Evolutionary conservation across 2,797 vertebrate species (phyloP).

Genomic region (Neosalanx taihuensis): DNA sequence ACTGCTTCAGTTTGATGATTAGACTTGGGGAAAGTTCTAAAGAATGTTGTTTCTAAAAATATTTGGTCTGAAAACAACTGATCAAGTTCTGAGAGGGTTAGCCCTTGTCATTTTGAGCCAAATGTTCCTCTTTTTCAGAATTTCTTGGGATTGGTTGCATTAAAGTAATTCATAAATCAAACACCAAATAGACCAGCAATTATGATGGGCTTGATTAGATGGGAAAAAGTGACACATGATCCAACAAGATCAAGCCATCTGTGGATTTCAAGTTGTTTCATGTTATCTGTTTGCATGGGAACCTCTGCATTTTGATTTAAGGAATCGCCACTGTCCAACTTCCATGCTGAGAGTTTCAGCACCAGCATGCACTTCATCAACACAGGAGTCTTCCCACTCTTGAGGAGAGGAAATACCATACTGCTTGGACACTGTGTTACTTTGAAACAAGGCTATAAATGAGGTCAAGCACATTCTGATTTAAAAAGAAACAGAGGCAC

Average conservation of each 20-base stretch:
- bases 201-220: background rate
- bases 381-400: background rate
- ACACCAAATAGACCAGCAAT: no score
- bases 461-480: constrained; percentile 1
- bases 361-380: background rate
- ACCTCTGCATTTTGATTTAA: background rate
- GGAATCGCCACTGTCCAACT: background rate
- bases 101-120: no score
- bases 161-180: no score
- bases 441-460: background rate
- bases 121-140: no score
- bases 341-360: background rate
- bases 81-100: no score
- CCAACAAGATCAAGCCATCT: background rate
- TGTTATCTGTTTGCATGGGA: background rate
- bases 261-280: no score
- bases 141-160: no score
- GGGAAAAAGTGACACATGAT: background rate
- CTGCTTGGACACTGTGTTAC: background rate
- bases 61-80: no score
- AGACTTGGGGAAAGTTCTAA: no score
- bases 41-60: no score
- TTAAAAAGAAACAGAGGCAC: constrained; percentile 11
- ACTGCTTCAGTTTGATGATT: no score
- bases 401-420: background rate